Conservation (phyloP, 1,140 invertebrate genomes). For the Parasteatoda tepidariorum region DNA sequence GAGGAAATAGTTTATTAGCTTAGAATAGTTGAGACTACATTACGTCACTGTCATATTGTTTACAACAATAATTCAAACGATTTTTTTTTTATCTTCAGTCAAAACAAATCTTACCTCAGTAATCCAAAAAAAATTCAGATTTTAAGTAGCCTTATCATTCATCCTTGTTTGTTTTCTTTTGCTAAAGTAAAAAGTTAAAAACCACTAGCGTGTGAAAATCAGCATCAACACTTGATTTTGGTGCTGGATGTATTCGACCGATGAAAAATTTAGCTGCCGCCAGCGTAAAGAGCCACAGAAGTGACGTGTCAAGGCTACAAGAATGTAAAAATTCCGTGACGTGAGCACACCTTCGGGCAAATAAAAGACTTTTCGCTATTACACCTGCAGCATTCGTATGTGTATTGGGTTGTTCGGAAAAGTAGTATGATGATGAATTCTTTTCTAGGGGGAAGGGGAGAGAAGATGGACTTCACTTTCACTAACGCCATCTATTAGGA, state of each 20-base stretch:
- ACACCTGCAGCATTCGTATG: constrained; percentile 45
- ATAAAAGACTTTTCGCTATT: constrained; percentile 31
- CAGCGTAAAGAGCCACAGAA: constrained; percentile 16
- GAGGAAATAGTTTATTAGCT: no score
- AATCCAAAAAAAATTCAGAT: not conserved
- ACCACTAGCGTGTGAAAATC: not conserved
- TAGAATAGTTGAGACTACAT: no score
- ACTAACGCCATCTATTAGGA: constrained; percentile 55
- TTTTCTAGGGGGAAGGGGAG: not conserved
- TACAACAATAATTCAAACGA: not conserved
- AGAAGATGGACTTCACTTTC: constrained; percentile 28
- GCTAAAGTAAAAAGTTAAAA: constrained; percentile 12
- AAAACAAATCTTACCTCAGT: not conserved
- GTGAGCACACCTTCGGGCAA: constrained; percentile 22
- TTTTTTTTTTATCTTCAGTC: not conserved
- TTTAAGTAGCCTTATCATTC: constrained; percentile 41
- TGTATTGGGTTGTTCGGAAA: not conserved
- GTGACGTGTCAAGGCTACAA: constrained; percentile 61
- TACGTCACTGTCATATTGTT: constrained; percentile 33
- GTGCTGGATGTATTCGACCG: constrained; percentile 31
- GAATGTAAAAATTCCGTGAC: constrained; percentile 59
- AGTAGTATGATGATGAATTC: not conserved
- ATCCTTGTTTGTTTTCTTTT: constrained; percentile 15
- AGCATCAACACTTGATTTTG: constrained; percentile 22
- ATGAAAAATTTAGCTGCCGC: constrained; percentile 46